Evolutionary conservation across 2,888 invertebrate species (phyloP).

Genomic region (Hoplodrina blanda): DNA sequence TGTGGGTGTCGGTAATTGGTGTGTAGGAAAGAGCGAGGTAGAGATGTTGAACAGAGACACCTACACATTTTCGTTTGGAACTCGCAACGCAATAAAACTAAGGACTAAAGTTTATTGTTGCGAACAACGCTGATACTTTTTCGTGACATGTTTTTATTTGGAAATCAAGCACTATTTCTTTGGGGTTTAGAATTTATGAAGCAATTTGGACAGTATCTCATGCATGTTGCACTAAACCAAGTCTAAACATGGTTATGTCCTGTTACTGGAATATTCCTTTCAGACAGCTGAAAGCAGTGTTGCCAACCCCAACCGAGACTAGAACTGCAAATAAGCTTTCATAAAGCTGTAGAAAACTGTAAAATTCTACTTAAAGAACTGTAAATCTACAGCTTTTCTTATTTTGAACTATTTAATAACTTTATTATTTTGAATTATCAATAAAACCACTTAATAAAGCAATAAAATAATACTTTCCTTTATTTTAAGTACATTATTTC

Average conservation of each 20-base stretch:
- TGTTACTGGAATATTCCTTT: slow-evolving; percentile 32
- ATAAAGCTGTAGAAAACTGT: too few relatives aligned
- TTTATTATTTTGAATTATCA: too few relatives aligned
- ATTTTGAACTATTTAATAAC: too few relatives aligned
- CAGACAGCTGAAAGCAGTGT: slow-evolving; percentile 14
- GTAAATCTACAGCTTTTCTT: too few relatives aligned
- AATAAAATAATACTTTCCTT: too few relatives aligned
- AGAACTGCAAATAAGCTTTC: too few relatives aligned
- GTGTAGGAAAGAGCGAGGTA: slow-evolving; percentile 14
- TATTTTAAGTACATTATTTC: too few relatives aligned
- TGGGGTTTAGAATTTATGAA: not conserved
- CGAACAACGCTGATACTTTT: slow-evolving; percentile 24
- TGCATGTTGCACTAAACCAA: slow-evolving; percentile 8
- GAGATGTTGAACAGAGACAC: slow-evolving; percentile 14
- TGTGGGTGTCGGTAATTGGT: slow-evolving; percentile 41
- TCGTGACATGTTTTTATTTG: slow-evolving; percentile 27
- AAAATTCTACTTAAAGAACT: too few relatives aligned
- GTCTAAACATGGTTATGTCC: slow-evolving; percentile 32
- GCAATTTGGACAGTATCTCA: not conserved
- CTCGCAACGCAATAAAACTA: slow-evolving; percentile 21
- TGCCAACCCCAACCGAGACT: too few relatives aligned
- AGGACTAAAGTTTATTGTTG: slow-evolving; percentile 24
- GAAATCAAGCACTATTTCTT: slow-evolving; percentile 12
- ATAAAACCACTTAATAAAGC: too few relatives aligned
- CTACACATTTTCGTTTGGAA: slow-evolving; percentile 20